Conservation (phyloP, 2,888 invertebrate genomes). For the Drosophila glabriapex region DNA sequence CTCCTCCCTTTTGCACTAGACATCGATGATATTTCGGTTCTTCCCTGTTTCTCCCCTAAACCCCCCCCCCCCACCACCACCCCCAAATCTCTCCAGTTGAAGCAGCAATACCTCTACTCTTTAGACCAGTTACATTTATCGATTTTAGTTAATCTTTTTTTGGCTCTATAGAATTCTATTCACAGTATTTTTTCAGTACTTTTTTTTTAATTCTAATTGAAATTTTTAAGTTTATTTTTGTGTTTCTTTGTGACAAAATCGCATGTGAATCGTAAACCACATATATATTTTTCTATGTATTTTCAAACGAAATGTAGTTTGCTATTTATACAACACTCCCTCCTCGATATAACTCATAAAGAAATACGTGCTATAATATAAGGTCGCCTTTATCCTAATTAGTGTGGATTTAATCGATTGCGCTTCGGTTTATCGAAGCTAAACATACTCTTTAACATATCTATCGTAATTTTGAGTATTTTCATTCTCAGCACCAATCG, state of each 20-base stretch:
- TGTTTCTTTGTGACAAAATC: conserved; percentile 12
- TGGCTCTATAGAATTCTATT: not conserved
- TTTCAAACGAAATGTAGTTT: conserved; percentile 22
- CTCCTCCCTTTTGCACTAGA: not conserved
- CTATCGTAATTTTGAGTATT: not conserved
- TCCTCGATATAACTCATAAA: conserved; percentile 9
- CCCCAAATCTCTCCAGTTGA: not conserved
- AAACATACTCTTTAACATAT: conserved; percentile 22
- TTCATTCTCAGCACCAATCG: not conserved
- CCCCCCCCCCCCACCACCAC: accelerated
- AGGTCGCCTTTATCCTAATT: not conserved
- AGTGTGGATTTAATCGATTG: not conserved
- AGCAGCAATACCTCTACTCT: not conserved
- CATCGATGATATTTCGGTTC: not conserved
- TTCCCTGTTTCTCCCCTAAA: not conserved
- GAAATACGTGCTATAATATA: conserved; percentile 7
- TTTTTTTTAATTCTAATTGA: conserved; percentile 4
- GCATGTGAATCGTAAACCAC: conserved; percentile 42
- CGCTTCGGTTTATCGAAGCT: conserved; percentile 25
- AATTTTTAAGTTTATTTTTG: conserved; percentile 14
- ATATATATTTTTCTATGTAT: not conserved
- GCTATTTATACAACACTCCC: conserved; percentile 19
- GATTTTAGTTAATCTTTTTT: not conserved
- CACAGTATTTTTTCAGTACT: not conserved
- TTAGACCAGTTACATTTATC: not conserved